Conservation (phyloP, 2,113 vertebrate species). For the Progne subis region DNA sequence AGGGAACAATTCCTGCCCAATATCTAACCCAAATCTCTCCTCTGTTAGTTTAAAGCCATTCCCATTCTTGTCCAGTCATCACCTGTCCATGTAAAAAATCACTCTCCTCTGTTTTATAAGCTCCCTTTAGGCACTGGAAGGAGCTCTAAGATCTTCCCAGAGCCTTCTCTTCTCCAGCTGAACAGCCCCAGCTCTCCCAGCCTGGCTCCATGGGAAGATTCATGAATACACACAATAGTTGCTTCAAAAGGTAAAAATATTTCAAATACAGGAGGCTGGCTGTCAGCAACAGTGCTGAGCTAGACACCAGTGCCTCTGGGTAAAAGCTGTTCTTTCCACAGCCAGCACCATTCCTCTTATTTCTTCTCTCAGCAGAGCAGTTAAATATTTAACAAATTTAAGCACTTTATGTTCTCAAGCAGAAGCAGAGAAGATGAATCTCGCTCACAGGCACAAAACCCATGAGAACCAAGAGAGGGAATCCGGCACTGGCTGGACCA, state of each 20-base stretch:
- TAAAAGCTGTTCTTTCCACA: not conserved
- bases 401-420: not conserved
- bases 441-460: not conserved
- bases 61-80: not conserved
- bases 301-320: not conserved
- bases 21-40: not conserved
- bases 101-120: not conserved
- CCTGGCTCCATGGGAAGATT: not conserved
- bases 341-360: not conserved
- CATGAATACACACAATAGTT: not conserved
- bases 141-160: not conserved
- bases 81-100: not conserved
- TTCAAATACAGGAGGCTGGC: not conserved
- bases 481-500: not conserved
- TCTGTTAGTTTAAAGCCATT: not conserved
- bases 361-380: not conserved
- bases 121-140: not conserved
- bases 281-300: not conserved
- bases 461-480: not conserved
- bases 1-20: not conserved
- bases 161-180: not conserved
- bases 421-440: not conserved
- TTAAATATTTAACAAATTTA: not conserved
- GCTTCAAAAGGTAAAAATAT: conserved; percentile 28
- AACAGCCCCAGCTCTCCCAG: not conserved